phyloP scores from a whole-genome alignment of 2,797 vertebrate species.

The Thripadectes ignobilis region DNA sequence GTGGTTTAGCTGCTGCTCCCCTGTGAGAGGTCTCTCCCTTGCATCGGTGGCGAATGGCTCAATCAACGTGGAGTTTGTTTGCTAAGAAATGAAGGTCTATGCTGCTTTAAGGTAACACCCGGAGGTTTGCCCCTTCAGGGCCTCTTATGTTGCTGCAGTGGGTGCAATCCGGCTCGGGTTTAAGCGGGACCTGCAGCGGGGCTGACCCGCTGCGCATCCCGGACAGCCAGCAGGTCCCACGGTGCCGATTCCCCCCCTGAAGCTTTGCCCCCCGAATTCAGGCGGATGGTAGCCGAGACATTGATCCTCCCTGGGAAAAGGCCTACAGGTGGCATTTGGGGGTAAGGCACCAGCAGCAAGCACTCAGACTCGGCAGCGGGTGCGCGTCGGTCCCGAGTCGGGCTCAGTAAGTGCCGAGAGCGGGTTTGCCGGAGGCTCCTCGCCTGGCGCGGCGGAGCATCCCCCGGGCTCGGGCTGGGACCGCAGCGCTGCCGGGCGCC shows the following conservation, averaged over 20 bases:
- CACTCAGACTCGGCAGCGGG: accelerated
- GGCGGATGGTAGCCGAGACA: accelerated
- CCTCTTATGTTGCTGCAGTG: not conserved
- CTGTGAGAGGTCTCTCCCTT: not conserved
- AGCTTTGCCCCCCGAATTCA: not conserved
- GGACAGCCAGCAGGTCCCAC: not conserved
- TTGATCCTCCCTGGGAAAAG: not conserved
- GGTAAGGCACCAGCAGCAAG: not conserved
- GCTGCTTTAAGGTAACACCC: not conserved
- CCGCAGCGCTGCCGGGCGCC: not conserved
- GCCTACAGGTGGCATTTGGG: constrained; percentile 33
- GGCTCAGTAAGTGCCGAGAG: not conserved
- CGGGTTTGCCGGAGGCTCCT: not conserved
- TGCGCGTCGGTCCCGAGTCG: not conserved
- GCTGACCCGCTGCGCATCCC: not conserved
- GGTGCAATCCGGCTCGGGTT: accelerated
- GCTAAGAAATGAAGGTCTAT: not conserved
- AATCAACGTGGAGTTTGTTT: not conserved
- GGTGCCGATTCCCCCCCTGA: not conserved
- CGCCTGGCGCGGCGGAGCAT: not conserved
- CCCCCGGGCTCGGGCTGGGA: not conserved
- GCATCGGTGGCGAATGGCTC: accelerated
- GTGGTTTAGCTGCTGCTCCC: not conserved
- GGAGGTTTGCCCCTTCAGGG: not conserved
- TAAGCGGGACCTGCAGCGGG: not conserved